Conservation (phyloP, 1,140 invertebrate genomes). For the Drosophila kikkawai region DNA sequence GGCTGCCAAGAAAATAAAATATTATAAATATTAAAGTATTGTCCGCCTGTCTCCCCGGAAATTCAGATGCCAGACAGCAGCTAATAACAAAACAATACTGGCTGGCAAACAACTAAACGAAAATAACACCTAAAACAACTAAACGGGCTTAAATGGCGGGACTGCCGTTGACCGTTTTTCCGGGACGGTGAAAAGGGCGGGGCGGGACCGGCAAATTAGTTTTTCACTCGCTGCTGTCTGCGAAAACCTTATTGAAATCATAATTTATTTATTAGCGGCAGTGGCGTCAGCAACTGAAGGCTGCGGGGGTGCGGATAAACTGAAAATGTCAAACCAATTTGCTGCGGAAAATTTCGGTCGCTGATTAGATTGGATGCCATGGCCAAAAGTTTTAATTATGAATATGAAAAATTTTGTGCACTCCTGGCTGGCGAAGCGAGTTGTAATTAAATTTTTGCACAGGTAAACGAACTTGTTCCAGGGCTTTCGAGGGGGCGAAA, state of each 20-base stretch:
- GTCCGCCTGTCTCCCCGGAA: background rate
- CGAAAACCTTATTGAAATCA: constrained; percentile 74
- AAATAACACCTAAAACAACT: constrained; percentile 33
- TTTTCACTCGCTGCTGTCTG: constrained; percentile 41
- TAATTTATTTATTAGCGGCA: constrained; percentile 72
- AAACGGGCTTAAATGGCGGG: constrained; percentile 6
- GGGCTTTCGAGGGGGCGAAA: background rate
- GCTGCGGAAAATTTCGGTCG: constrained; percentile 54
- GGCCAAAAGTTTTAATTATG: constrained; percentile 75
- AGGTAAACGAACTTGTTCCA: constrained; percentile 52
- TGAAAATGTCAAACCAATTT: constrained; percentile 72
- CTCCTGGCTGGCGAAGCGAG: constrained; percentile 34
- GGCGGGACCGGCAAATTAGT: constrained; percentile 52
- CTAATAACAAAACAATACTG: constrained; percentile 2
- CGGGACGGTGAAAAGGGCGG: background rate
- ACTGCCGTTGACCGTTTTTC: constrained; percentile 6
- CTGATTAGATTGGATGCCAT: constrained; percentile 70
- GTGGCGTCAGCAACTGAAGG: constrained; percentile 9
- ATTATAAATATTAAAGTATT: constrained; percentile 6
- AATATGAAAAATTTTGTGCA: constrained; percentile 60
- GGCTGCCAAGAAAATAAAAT: constrained; percentile 5
- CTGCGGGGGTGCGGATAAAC: constrained; percentile 30
- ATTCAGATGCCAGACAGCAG: constrained; percentile 10
- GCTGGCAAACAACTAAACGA: constrained; percentile 20
- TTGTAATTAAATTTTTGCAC: constrained; percentile 69